A percentile compares a stretch with the other conserved stretches of the same genome.
Conservation (phyloP, 2,797 vertebrate genomes). For the Dromococcyx pavoninus region DNA sequence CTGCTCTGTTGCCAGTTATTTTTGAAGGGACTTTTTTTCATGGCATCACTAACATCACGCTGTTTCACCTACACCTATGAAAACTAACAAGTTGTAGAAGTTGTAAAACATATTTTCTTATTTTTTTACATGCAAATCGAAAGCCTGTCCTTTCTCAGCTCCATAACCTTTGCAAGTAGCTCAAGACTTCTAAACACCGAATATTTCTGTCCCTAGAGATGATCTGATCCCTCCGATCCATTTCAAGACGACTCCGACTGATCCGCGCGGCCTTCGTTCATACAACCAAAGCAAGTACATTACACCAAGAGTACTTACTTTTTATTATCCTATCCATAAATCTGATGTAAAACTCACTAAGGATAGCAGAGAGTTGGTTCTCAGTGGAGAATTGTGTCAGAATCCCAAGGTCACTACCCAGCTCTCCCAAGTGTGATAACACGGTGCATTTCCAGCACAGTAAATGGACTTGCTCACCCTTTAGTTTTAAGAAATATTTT, state of each 20-base stretch:
- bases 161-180: not conserved
- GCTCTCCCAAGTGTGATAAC: not conserved
- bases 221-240: not conserved
- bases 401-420: not conserved
- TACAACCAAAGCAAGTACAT: not conserved
- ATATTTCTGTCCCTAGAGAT: too few relatives aligned
- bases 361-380: not conserved
- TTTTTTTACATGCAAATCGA: not conserved
- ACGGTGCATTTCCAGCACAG: not conserved
- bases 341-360: not conserved
- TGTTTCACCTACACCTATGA: not conserved
- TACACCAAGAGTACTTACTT: not conserved
- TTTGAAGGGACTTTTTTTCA: not conserved
- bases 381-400: not conserved
- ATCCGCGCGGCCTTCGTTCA: rapidly evolving
- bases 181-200: not conserved
- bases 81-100: not conserved
- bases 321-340: not conserved
- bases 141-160: not conserved
- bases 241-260: not conserved
- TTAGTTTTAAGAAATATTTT: not conserved
- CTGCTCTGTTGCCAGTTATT: not conserved
- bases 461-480: not conserved
- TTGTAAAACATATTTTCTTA: not conserved
- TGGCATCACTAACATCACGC: not conserved